Evolutionary conservation across 1,140 invertebrate species (phyloP), one percentile per base, ranked within the genome.

Genomic region (Drosophila mauritiana): DNA sequence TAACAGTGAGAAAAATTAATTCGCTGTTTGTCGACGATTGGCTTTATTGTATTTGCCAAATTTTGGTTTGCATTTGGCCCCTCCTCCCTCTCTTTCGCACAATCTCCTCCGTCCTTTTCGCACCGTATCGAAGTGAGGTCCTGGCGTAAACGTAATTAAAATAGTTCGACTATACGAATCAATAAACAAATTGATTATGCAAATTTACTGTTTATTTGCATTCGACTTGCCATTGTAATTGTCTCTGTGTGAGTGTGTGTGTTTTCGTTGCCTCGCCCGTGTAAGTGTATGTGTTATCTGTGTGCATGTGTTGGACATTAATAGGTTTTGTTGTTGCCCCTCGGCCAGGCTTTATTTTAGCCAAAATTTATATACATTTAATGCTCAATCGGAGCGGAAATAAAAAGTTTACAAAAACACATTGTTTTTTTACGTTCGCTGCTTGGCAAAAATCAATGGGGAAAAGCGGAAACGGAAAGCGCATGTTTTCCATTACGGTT

Each of bases 121-220:
- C 48, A 4, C 48, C 27, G 2, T 51, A 17, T 4, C 13, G 31
- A 63, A 57, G 55, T 53, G 62, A 46, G 22, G 55, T 36, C 54
- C 39, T 55, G 45, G 39, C 77, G 67, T 68, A 78, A 85, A 78
- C 73, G 78, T 86, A 85, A 85, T 85, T 85, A 85, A 85, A 85
- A 85, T 78, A 78, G 75, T 75, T 83, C 68, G 62, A 86, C 77
- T 82, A 80, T 79, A 76, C 83, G 83, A 88, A 86, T 86, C 82
- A 86, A 88, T 79, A 86, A 86, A 82, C 82, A 86, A 88, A 86
- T 86, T 88, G 78, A 88, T 86, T 86, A 86, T 86, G 83, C 83
- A 86, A 86, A 86, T 82, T 82, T 83, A 82, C 83, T 70, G 69
- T 86, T 86, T 81, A 85, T 86, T 86, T 86, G 82, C 82, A 74